phyloP scores from a whole-genome alignment of 2,797 vertebrate genomes.

The Periophthalmus magnuspinnatus region DNA sequence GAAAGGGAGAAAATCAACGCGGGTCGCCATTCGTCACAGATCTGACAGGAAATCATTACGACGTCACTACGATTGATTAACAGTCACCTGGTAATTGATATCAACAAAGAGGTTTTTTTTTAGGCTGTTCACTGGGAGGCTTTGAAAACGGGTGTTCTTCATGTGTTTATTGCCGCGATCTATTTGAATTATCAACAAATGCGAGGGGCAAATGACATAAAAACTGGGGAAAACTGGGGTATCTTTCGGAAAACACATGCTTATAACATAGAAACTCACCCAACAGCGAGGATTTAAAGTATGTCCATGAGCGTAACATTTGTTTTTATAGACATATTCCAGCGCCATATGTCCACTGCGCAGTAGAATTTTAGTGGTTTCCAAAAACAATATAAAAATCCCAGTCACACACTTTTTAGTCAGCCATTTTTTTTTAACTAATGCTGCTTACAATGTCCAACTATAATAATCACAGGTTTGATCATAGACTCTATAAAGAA shows the following conservation, averaged over 20 bases:
- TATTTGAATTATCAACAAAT: conserved; percentile 69
- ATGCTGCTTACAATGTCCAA: no score
- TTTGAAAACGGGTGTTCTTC: conserved; percentile 52
- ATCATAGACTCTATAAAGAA: no score
- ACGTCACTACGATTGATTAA: conserved; percentile 91
- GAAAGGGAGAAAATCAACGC: conserved; percentile 60
- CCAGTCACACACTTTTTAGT: no score
- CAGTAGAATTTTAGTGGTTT: not conserved
- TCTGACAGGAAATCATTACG: conserved; percentile 93
- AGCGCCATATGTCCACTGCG: conserved; percentile 1
- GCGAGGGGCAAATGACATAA: conserved; percentile 61
- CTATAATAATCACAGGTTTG: no score
- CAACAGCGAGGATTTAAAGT: not conserved
- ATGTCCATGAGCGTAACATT: not conserved
- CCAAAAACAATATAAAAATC: not conserved
- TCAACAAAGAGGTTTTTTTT: conserved; percentile 76
- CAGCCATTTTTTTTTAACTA: not conserved
- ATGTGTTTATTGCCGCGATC: conserved; percentile 47
- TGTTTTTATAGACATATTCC: not conserved
- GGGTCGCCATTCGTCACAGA: conserved; percentile 76
- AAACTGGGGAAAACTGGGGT: conserved; percentile 59
- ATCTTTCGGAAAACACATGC: conserved; percentile 40
- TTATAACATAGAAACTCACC: conserved; percentile 1
- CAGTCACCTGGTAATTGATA: conserved; percentile 96
- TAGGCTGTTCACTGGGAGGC: conserved; percentile 36